Conservation (phyloP, 2,113 vertebrate species). For the Limanda limanda region DNA sequence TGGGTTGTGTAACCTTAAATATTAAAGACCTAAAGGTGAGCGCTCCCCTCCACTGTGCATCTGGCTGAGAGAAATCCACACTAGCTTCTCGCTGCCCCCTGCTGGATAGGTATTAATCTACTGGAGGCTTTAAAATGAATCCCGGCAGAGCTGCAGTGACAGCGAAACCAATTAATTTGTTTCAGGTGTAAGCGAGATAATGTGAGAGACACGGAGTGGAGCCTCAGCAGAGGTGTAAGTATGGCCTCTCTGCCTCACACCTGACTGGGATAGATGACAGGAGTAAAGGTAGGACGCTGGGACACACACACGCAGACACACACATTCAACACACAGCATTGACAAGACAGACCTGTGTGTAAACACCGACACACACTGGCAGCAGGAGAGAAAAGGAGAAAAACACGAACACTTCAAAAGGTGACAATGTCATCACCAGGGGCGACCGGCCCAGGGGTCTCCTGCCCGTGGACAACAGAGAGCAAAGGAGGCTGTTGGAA, state of each 20-base stretch:
- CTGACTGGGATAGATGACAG: conserved; percentile 39
- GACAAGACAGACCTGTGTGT: neutral
- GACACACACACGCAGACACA: conserved; percentile 8
- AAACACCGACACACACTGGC: too few species aligned
- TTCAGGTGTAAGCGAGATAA: conserved; percentile 48
- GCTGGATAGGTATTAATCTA: conserved; percentile 49
- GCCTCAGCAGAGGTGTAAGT: conserved; percentile 39
- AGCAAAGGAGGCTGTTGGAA: conserved; percentile 22
- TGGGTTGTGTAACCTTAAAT: neutral
- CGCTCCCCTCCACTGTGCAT: neutral
- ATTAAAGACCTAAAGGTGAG: neutral
- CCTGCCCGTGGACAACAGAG: conserved; percentile 35
- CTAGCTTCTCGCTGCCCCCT: conserved; percentile 63
- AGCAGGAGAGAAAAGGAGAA: too few species aligned
- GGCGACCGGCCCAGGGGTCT: conserved; percentile 26
- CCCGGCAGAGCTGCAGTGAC: conserved; percentile 25
- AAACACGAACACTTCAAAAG: conserved; percentile 21
- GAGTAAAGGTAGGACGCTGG: neutral
- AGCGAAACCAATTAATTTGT: conserved; percentile 38
- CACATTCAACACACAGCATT: too few species aligned
- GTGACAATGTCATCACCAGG: conserved; percentile 38
- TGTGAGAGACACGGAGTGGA: conserved; percentile 29
- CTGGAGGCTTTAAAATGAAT: neutral
- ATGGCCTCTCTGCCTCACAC: conserved; percentile 28
- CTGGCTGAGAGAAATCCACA: neutral